Conservation (phyloP, 2,797 vertebrate species). For the Glyptemys insculpta region DNA sequence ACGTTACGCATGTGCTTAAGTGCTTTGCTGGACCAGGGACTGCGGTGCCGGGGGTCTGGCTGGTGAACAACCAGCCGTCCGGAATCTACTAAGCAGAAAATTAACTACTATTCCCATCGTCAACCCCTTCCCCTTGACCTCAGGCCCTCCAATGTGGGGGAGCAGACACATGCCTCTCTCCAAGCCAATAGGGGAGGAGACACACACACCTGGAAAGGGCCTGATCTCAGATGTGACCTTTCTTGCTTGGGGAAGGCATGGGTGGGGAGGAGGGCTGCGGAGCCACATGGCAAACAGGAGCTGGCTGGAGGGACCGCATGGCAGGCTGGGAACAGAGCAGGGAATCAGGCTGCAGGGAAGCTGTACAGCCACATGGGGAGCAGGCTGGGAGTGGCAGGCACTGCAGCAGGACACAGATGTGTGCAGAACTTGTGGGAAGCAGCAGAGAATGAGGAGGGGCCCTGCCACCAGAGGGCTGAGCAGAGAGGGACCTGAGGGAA, state of each 20-base stretch:
- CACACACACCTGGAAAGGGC: neutral
- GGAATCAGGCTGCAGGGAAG: neutral
- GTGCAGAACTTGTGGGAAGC: neutral
- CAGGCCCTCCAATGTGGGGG: neutral
- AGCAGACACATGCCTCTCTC: neutral
- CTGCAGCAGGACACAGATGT: neutral
- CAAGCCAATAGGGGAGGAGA: neutral
- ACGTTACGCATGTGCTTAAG: neutral
- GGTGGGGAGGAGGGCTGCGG: neutral
- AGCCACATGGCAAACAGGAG: neutral
- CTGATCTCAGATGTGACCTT: neutral
- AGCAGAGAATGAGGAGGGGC: neutral
- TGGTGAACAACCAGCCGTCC: fast-evolving
- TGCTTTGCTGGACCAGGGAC: fast-evolving
- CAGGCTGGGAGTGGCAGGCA: neutral
- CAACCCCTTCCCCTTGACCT: neutral
- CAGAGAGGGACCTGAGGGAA: too few relatives aligned
- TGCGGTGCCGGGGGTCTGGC: fast-evolving
- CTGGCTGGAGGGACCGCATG: neutral
- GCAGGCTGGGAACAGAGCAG: neutral
- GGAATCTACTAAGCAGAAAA: fast-evolving
- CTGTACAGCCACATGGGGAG: neutral
- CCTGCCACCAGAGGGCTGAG: neutral
- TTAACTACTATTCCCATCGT: fast-evolving
- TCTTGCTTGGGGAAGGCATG: neutral